Percentiles rank a stretch among this genome's conserved stretches.
Evolutionary conservation across 2,888 invertebrate species (phyloP).

Genomic region (Digitonthophagus gazella): DNA sequence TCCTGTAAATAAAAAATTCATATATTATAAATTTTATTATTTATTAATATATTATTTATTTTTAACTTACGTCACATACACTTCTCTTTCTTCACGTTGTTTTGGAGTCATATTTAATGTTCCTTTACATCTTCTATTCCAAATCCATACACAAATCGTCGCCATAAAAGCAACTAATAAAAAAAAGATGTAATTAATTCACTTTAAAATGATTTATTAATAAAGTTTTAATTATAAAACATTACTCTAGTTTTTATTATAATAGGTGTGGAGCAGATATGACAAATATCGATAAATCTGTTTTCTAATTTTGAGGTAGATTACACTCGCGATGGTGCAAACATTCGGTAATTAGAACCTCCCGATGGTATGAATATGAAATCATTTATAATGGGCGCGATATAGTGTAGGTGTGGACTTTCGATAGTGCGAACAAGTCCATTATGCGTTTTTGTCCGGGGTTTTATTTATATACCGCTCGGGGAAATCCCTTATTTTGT

Average conservation of each 20-base stretch:
- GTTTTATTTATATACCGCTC: background rate
- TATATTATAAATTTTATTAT: background rate
- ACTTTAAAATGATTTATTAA: background rate
- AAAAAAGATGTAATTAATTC: conserved; percentile 29
- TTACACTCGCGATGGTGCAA: background rate
- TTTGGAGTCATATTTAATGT: conserved; percentile 59
- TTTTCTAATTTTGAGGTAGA: background rate
- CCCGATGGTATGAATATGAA: background rate
- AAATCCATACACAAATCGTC: conserved; percentile 70
- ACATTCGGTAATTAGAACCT: background rate
- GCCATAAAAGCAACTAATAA: conserved; percentile 69
- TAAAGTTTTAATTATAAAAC: background rate
- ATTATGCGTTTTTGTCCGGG: background rate
- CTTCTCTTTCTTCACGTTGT: conserved; percentile 42
- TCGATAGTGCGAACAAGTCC: background rate
- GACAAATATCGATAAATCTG: too few relatives aligned
- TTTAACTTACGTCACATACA: conserved; percentile 33
- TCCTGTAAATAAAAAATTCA: conserved; percentile 37
- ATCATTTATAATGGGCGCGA: background rate
- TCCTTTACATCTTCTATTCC: conserved; percentile 57
- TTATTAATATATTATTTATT: background rate
- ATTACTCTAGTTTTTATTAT: too few relatives aligned
- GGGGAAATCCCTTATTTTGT: too few relatives aligned
- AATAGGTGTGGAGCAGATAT: too few relatives aligned
- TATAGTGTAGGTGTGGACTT: too few relatives aligned